These are phyloP conservation scores for Oreochromis niloticus DNA, from an alignment of 2,113 vertebrate species.

Conservation along the genomic window DNA sequence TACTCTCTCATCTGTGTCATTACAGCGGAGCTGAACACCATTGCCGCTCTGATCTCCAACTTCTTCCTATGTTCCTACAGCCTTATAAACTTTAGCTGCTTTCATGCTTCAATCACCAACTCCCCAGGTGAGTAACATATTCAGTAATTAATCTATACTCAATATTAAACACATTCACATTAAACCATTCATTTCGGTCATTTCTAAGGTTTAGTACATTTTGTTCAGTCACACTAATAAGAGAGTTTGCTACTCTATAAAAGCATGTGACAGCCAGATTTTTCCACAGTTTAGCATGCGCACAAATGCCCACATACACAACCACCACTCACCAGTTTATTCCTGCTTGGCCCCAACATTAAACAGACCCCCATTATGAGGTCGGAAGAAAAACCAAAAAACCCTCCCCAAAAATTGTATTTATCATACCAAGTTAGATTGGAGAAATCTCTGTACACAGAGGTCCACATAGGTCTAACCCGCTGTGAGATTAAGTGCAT, in stretches of 20 bases:
- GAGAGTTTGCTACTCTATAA: not conserved
- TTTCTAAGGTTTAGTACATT: not conserved
- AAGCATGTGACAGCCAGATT: not conserved
- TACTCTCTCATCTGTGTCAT: not conserved
- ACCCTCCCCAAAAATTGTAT: not conserved
- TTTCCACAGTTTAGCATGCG: not conserved
- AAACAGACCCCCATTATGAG: not conserved
- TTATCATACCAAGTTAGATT: not conserved
- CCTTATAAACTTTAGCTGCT: constrained; percentile 79
- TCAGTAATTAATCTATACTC: not conserved
- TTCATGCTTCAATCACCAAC: constrained; percentile 74
- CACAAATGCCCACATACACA: fast-evolving
- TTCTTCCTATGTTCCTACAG: constrained; percentile 78
- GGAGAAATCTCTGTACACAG: not conserved
- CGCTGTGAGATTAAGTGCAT: fast-evolving
- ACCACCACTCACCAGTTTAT: not conserved
- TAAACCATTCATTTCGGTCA: fast-evolving
- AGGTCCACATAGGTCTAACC: not conserved
- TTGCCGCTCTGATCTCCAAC: constrained; percentile 73
- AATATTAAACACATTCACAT: fast-evolving
- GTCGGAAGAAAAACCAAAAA: not conserved
- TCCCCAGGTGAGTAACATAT: constrained; percentile 63
- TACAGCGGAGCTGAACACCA: constrained; percentile 68
- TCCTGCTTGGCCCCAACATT: not conserved
- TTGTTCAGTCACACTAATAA: not conserved